Evolutionary conservation across 1,140 invertebrate genomes (phyloP).

Genomic region (Sycobia sp.): DNA sequence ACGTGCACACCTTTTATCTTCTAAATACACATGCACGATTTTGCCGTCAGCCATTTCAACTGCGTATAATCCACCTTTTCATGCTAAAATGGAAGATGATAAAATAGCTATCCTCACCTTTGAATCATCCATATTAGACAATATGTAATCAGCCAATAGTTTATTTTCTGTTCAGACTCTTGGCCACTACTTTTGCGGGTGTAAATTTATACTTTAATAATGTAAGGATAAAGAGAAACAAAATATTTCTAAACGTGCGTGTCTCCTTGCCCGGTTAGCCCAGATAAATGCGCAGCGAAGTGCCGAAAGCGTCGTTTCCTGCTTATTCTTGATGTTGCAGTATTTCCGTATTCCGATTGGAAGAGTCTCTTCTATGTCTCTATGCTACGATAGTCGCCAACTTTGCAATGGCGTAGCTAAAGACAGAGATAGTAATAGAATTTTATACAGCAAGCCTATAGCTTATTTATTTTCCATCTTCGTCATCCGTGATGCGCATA

Average conservation of each 20-base stretch:
- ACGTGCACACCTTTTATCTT: background rate
- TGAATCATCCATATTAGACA: constrained; percentile 33
- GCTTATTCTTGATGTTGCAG: background rate
- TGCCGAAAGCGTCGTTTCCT: constrained; percentile 30
- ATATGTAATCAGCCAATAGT: too few relatives aligned
- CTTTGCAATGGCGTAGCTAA: constrained; percentile 10
- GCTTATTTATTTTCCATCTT: constrained; percentile 1
- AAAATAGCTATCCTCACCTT: constrained; percentile 27
- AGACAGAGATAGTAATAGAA: background rate
- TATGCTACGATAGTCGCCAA: too few relatives aligned
- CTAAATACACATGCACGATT: background rate
- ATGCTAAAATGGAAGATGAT: background rate
- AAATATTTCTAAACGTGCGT: background rate
- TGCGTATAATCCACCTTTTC: background rate
- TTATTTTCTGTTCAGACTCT: background rate
- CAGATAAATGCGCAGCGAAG: background rate
- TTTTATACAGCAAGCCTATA: too few relatives aligned
- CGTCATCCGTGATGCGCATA: constrained; percentile 5
- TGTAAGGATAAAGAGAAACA: background rate
- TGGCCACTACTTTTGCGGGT: too few relatives aligned
- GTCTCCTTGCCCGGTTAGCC: too few relatives aligned
- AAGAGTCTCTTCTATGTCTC: too few relatives aligned
- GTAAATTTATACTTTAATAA: constrained; percentile 1
- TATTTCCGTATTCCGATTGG: too few relatives aligned
- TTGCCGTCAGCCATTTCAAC: background rate